Evolutionary conservation across 2,888 invertebrate genomes (phyloP).

Genomic region (Gonocerus acuteangulatus): DNA sequence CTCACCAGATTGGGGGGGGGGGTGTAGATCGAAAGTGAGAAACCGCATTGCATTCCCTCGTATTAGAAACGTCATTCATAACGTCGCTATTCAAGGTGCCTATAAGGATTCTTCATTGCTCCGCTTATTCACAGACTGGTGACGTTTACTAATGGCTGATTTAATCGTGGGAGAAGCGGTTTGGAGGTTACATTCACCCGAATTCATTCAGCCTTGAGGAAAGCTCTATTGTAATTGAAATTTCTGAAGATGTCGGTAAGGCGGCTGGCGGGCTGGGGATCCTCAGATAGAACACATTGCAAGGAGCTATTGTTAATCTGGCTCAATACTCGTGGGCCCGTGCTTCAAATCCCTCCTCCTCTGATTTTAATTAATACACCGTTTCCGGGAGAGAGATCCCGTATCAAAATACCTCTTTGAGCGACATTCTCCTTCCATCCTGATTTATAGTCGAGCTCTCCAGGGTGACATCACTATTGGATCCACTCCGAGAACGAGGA

Average conservation of each 20-base stretch:
- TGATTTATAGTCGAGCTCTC: conserved; percentile 18
- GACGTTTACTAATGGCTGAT: conserved; percentile 27
- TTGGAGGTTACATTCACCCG: conserved; percentile 26
- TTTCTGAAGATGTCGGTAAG: conserved; percentile 31
- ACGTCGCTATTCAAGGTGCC: conserved; percentile 19
- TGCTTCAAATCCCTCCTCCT: conserved; percentile 14
- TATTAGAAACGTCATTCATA: conserved; percentile 27
- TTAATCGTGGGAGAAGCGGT: conserved; percentile 24
- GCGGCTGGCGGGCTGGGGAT: not conserved
- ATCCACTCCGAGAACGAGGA: not conserved
- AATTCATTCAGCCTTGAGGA: conserved; percentile 34
- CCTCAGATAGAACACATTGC: conserved; percentile 22
- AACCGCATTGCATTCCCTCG: conserved; percentile 6
- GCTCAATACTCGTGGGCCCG: conserved; percentile 17
- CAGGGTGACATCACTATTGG: conserved; percentile 18
- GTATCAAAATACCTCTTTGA: conserved; percentile 21
- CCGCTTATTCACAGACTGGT: conserved; percentile 24
- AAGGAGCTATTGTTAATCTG: conserved; percentile 21
- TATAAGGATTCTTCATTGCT: conserved; percentile 24
- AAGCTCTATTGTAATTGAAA: conserved; percentile 36
- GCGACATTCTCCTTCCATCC: conserved; percentile 5
- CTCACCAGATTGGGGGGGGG: not conserved
- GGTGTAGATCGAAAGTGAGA: conserved; percentile 8
- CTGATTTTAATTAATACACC: conserved; percentile 26
- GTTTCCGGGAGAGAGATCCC: conserved; percentile 18